A percentile compares a stretch with the other conserved stretches of the same genome.
Conservation (phyloP, 1,140 invertebrate species). For the Eumaeus atala region DNA sequence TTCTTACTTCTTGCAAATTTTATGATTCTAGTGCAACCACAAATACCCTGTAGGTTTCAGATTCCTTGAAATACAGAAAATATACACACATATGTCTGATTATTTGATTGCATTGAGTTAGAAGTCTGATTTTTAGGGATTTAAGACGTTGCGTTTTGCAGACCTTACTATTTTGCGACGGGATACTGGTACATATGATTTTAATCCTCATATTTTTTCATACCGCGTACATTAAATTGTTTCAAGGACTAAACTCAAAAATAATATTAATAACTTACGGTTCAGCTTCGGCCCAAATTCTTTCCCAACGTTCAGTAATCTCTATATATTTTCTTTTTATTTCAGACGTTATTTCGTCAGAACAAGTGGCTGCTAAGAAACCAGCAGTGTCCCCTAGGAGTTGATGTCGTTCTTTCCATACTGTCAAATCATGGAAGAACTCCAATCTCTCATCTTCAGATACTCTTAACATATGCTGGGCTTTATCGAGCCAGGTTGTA, state of each 20-base stretch:
- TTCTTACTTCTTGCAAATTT: too few species aligned
- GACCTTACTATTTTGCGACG: too few species aligned
- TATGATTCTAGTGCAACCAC: too few species aligned
- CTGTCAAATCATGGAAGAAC: conserved; percentile 91
- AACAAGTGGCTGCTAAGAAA: conserved; percentile 91
- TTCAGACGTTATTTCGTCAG: conserved; percentile 84
- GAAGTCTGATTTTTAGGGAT: too few species aligned
- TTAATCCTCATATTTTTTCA: too few species aligned
- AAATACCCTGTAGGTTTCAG: too few species aligned
- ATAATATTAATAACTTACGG: conserved; percentile 42
- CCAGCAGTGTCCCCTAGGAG: conserved; percentile 88
- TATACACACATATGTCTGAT: too few species aligned
- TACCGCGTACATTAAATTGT: conserved; percentile 1
- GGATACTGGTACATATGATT: too few species aligned
- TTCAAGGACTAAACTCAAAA: too few species aligned
- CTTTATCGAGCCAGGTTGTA: conserved; percentile 85
- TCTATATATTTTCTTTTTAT: conserved; percentile 83
- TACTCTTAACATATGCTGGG: conserved; percentile 83
- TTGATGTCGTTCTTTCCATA: conserved; percentile 92
- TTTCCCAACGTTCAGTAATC: conserved; percentile 86
- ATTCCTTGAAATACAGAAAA: too few species aligned
- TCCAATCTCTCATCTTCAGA: conserved; percentile 91
- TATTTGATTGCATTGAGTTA: too few species aligned
- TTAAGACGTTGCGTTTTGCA: too few species aligned
- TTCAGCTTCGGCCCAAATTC: conserved; percentile 86